Conservation (phyloP, 2,113 vertebrate genomes). For the Mustelus asterias region DNA sequence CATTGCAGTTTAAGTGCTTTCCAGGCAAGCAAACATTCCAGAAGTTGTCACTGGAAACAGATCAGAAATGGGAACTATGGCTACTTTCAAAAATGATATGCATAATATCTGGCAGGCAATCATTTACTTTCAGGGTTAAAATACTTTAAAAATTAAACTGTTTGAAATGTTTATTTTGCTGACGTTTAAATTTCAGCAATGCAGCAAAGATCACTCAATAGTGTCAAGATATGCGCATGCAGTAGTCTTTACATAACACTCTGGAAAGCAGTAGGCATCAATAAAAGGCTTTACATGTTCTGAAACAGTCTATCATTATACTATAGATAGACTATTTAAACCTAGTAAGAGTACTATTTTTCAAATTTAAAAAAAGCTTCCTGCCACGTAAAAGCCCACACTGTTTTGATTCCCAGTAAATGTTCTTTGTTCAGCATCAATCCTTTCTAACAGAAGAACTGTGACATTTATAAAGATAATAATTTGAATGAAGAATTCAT, state of each 20-base stretch:
- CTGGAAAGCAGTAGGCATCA: neutral
- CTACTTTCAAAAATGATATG: neutral
- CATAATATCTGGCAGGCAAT: neutral
- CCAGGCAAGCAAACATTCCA: neutral
- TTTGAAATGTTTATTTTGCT: neutral
- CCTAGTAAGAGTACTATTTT: neutral
- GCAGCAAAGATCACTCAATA: neutral
- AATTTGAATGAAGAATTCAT: neutral
- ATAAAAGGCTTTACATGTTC: neutral
- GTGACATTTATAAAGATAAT: neutral
- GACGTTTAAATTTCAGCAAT: neutral
- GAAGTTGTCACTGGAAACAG: neutral
- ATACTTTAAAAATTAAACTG: neutral
- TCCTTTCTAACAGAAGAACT: neutral
- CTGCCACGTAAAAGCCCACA: neutral
- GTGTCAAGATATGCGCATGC: neutral
- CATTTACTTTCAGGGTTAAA: neutral
- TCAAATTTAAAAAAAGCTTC: neutral
- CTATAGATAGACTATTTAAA: neutral
- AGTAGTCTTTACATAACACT: neutral
- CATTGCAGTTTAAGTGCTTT: neutral
- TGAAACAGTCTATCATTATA: constrained; percentile 4
- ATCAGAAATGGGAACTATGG: neutral
- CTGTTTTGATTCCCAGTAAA: neutral
- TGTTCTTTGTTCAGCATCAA: neutral